Evolutionary conservation across 2,888 invertebrate genomes (phyloP), one percentile per base, ranked within the genome.

Genomic region (Dione vanillae): DNA sequence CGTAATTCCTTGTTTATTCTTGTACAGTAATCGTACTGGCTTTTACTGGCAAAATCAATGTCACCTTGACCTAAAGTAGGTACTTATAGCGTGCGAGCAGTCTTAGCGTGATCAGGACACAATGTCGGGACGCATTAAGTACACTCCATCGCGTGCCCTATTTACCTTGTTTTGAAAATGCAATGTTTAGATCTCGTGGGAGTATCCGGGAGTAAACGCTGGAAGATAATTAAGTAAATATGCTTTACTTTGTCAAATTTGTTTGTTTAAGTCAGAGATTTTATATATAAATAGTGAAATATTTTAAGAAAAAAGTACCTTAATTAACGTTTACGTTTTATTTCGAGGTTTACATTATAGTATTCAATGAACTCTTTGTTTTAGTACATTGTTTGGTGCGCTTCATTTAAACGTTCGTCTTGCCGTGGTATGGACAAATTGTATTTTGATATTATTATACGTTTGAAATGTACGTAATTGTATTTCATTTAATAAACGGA

Each of bases 81-180:
- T 11, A 40, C 37, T 16, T 41, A 19, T 35, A 35, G 72, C 65
- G 52, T 47, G 65, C 43, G 37, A 43, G 65, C 65, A 37, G 49
- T 61, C 62, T 62, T 71, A 59, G 65, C 49, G 37, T 67, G 65
- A 49, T 69, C 65, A 37, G 64, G 71, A 71, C 67, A 67, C 58
- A 64, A 59, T 72, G 83, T 80, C 85, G 77, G 78, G 80, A 76
- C 78, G 74, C 74, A 80, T 88, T 85, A 85, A 75, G 75, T 72
- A 75, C 82, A 79, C 75, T 76, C 75, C 77, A 62, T 61, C 67
- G 67, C 66, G 67, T 73, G 73, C 61, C 70, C 87, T 71, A 85
- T 82, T 83, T 85, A 80, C 83, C 80, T 80, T 78, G 79, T 82
- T 81, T 75, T 77, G 66, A 72, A 78, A 45, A 54, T 71, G 70